Conservation (phyloP, 2,888 invertebrate species). For the Tetramorium bicarinatum region DNA sequence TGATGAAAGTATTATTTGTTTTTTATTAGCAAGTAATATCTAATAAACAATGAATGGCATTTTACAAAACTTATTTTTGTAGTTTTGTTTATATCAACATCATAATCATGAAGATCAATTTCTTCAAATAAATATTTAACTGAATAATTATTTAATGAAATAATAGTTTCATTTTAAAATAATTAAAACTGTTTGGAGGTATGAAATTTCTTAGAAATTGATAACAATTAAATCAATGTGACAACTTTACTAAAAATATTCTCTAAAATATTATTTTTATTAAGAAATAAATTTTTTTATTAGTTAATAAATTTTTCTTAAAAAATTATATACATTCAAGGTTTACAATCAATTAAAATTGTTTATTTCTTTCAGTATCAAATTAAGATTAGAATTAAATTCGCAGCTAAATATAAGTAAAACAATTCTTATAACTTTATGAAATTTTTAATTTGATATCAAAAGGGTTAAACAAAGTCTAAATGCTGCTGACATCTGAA, state of each 20-base stretch:
- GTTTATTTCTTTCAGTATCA: background rate
- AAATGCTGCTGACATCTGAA: constrained; percentile 3
- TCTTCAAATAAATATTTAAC: background rate
- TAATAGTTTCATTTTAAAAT: background rate
- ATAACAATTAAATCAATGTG: background rate
- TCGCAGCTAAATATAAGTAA: background rate
- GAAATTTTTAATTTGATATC: background rate
- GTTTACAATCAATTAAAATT: background rate
- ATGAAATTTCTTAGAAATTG: background rate
- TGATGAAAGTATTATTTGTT: background rate
- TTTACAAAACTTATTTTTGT: background rate
- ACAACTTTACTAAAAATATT: background rate
- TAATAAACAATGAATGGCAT: background rate
- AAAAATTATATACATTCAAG: background rate
- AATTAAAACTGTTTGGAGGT: background rate
- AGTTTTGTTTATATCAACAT: background rate
- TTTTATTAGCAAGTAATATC: background rate
- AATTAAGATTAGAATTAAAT: background rate
- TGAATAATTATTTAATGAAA: background rate
- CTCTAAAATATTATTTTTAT: background rate
- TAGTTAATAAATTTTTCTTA: background rate
- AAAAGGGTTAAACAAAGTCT: background rate
- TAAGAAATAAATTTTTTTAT: background rate
- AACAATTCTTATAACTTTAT: background rate
- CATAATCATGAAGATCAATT: background rate